Conservation (phyloP, 2,797 vertebrate genomes). For the Cossypha niveicapilla region DNA sequence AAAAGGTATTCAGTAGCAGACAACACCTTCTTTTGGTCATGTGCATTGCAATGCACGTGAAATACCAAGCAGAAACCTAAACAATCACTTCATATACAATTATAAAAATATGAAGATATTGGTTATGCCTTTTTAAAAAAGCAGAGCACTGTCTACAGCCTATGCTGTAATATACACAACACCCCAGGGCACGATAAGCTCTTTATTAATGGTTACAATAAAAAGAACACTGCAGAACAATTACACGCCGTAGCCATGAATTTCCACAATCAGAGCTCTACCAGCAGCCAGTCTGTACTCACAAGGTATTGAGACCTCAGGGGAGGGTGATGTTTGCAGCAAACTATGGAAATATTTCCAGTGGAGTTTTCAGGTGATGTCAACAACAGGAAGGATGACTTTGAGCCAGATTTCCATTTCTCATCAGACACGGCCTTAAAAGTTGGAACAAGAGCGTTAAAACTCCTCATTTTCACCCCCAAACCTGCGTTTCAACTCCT, state of each 20-base stretch:
- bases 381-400: conserved; percentile 44
- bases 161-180: not conserved
- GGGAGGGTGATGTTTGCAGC: not conserved
- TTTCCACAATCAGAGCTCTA: not conserved
- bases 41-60: not conserved
- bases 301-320: not conserved
- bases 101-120: not conserved
- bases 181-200: not conserved
- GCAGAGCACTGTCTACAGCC: not conserved
- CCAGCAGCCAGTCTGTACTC: not conserved
- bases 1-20: not conserved
- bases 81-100: not conserved
- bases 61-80: not conserved
- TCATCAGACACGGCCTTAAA: not conserved
- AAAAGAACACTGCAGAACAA: not conserved
- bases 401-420: conserved; percentile 33
- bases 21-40: not conserved
- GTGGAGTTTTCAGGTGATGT: conserved; percentile 38
- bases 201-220: not conserved
- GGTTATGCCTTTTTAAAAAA: not conserved
- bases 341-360: not conserved
- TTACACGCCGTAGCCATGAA: not conserved
- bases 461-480: not conserved
- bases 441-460: not conserved
- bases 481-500: not conserved